Evolutionary conservation across 1,140 invertebrate species (phyloP).

Genomic region (Bombus balteatus): DNA sequence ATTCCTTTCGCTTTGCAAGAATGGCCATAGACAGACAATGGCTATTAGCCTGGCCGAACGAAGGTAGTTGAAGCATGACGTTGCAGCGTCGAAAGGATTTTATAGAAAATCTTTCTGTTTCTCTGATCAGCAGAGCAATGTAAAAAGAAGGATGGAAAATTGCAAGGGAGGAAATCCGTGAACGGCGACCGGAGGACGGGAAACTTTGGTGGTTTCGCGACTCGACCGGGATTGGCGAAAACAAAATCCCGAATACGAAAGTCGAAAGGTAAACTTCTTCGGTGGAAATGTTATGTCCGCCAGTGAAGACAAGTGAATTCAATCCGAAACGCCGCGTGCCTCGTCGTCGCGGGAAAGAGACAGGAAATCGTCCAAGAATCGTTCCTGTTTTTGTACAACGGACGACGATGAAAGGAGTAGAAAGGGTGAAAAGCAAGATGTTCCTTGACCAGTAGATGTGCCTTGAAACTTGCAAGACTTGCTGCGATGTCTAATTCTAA

Average conservation of each 20-base stretch:
- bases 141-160: conserved; percentile 23
- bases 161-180: conserved; percentile 49
- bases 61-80: too few species aligned
- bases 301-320: conserved; percentile 51
- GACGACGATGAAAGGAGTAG: too few species aligned
- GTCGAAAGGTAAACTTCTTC: conserved; percentile 57
- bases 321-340: conserved; percentile 38
- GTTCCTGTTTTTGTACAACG: not conserved
- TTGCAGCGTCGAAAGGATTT: not conserved
- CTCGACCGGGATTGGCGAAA: conserved; percentile 51
- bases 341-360: conserved; percentile 3
- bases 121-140: conserved; percentile 26
- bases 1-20: too few species aligned
- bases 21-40: not conserved
- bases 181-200: conserved; percentile 56
- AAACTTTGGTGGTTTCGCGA: conserved; percentile 61
- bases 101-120: conserved; percentile 60
- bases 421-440: too few species aligned
- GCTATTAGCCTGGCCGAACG: too few species aligned
- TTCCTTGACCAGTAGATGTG: too few species aligned
- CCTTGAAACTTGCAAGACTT: too few species aligned
- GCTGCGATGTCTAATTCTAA: too few species aligned
- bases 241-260: conserved; percentile 63
- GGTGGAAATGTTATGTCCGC: conserved; percentile 54
- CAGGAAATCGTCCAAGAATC: conserved; percentile 19